Evolutionary conservation across 2,888 invertebrate species (phyloP).

Genomic region (Ormyrus labotus): DNA sequence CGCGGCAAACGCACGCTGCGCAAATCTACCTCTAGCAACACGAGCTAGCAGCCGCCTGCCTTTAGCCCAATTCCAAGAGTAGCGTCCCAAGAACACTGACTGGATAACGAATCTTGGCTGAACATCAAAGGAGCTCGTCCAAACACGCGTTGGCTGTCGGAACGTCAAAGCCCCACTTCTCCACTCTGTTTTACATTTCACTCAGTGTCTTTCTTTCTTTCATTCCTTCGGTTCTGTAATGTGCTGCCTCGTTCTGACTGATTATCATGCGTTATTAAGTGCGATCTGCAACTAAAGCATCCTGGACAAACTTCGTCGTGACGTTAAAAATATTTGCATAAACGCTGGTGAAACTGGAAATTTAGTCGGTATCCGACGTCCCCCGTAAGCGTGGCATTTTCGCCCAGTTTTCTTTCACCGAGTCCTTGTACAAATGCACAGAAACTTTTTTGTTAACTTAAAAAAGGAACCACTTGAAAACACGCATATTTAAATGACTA

Average conservation of each 20-base stretch:
- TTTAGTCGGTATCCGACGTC: conserved; percentile 56
- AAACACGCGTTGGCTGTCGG: conserved; percentile 24
- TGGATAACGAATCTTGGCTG: conserved; percentile 1
- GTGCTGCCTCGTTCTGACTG: background rate
- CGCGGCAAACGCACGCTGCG: conserved; percentile 73
- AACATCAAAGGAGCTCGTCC: background rate
- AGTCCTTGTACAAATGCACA: conserved; percentile 44
- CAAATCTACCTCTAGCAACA: conserved; percentile 73
- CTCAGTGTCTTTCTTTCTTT: background rate
- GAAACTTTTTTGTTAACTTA: conserved; percentile 31
- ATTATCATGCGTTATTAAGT: background rate
- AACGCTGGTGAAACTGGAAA: conserved; percentile 33
- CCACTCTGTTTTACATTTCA: conserved; percentile 9
- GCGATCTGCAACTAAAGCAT: background rate
- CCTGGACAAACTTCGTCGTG: background rate
- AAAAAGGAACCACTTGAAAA: conserved; percentile 8
- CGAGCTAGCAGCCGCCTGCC: conserved; percentile 74
- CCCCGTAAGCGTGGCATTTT: conserved; percentile 29
- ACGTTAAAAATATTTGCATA: conserved; percentile 30
- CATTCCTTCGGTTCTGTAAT: background rate
- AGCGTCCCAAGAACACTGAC: conserved; percentile 60
- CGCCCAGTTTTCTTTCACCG: conserved; percentile 27
- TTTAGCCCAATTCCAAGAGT: conserved; percentile 70
- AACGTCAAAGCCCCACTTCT: background rate
- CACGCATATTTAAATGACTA: conserved; percentile 36